phyloP scores from a whole-genome alignment of 2,113 vertebrate species.

The Zapornia atra region DNA sequence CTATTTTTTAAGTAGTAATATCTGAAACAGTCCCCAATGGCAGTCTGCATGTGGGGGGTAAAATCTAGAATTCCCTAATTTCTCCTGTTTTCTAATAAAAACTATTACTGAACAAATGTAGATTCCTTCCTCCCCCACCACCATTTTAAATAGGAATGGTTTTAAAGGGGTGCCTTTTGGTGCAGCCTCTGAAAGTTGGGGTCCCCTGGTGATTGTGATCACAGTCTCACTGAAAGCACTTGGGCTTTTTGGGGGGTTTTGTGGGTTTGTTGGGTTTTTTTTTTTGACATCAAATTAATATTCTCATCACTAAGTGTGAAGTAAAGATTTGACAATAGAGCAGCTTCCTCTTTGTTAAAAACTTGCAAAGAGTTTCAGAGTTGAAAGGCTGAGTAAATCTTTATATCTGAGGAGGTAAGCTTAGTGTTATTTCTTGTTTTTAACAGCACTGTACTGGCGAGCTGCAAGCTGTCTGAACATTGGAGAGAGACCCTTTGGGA shows the following conservation, averaged over 20 bases:
- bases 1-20: background rate
- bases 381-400: conserved; percentile 76
- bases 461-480: conserved; percentile 66
- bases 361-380: conserved; percentile 55
- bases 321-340: conserved; percentile 57
- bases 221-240: background rate
- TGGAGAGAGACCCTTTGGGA: conserved; percentile 73
- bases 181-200: background rate
- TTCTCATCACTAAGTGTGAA: conserved; percentile 58
- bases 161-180: conserved; percentile 21
- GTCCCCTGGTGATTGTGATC: conserved; percentile 46
- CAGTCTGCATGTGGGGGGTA: background rate
- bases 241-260: background rate
- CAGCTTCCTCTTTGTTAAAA: conserved; percentile 71
- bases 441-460: conserved; percentile 32
- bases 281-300: conserved; percentile 69
- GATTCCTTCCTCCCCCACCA: background rate
- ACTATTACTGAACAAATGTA: background rate
- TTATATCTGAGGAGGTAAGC: conserved; percentile 68
- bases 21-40: conserved; percentile 46
- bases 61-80: conserved; percentile 48
- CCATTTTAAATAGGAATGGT: conserved; percentile 3
- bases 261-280: background rate
- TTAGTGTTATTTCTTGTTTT: conserved; percentile 56
- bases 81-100: conserved; percentile 40